A percentile compares a stretch with the other conserved stretches of the same genome.
Evolutionary conservation across 2,797 vertebrate genomes (phyloP).

Genomic region (Hapalemur alaotrensis): DNA sequence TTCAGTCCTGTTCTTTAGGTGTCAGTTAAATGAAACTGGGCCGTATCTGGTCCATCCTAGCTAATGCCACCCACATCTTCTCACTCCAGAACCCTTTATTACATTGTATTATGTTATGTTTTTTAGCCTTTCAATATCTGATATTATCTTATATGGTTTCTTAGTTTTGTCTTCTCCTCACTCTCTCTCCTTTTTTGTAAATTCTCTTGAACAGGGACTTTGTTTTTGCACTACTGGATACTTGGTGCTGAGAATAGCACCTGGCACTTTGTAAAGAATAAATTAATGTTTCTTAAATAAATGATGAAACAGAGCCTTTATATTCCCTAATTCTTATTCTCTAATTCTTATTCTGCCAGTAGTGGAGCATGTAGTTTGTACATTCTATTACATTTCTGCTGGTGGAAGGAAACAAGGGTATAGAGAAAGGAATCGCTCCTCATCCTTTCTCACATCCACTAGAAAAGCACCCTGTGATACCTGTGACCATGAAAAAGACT

Average conservation of each 20-base stretch:
- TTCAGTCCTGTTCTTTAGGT: background rate
- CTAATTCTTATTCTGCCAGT: background rate
- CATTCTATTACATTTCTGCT: background rate
- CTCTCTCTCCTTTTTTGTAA: background rate
- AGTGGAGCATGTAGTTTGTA: background rate
- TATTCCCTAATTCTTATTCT: background rate
- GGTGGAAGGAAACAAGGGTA: background rate
- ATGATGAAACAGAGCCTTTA: background rate
- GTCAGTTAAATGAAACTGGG: background rate
- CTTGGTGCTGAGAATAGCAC: background rate
- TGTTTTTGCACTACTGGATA: background rate
- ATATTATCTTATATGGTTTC: background rate
- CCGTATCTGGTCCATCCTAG: background rate
- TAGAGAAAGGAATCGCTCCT: background rate
- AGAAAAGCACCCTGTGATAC: background rate
- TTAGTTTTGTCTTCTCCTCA: conserved; percentile 18
- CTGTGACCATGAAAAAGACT: background rate
- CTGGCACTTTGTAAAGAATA: background rate
- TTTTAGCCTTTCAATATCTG: background rate
- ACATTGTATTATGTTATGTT: background rate
- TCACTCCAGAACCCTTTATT: background rate
- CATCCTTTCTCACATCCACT: background rate
- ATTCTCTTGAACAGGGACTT: conserved; percentile 9
- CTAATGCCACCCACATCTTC: background rate
- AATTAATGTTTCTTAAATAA: background rate